Conservation (phyloP, 2,888 invertebrate species). For the Leucoptera coffeella region DNA sequence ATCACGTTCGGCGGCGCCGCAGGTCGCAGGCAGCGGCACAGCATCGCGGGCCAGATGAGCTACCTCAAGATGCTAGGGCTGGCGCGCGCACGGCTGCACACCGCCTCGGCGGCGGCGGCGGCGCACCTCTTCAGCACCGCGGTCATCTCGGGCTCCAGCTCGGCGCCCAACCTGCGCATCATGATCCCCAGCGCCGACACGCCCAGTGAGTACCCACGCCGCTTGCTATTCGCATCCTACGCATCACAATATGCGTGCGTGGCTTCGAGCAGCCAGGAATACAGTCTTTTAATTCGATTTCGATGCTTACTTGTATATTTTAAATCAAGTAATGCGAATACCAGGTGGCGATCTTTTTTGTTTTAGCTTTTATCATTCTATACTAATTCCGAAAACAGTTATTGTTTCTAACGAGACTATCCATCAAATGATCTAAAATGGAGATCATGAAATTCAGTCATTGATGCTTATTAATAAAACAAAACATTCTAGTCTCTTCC, state of each 20-base stretch:
- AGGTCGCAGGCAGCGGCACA: slow-evolving; percentile 88
- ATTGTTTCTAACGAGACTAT: no score
- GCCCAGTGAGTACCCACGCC: slow-evolving; percentile 59
- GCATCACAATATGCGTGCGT: slow-evolving; percentile 79
- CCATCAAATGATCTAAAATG: no score
- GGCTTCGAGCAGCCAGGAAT: slow-evolving; percentile 68
- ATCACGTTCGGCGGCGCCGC: slow-evolving; percentile 42
- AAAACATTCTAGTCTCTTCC: no score
- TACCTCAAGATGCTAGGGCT: slow-evolving; percentile 87
- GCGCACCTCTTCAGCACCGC: slow-evolving; percentile 93
- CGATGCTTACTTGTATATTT: no score
- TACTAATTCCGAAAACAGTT: no score
- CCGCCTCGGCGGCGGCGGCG: slow-evolving; percentile 30
- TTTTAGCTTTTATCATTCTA: no score
- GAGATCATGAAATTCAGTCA: no score
- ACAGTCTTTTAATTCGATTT: no score
- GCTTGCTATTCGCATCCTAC: slow-evolving; percentile 80
- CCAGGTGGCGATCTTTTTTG: no score
- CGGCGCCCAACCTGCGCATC: slow-evolving; percentile 84
- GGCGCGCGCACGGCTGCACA: slow-evolving; percentile 42
- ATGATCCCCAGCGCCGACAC: slow-evolving; percentile 75
- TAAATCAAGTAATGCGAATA: no score
- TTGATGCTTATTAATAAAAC: no score
- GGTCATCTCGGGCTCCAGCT: slow-evolving; percentile 91
- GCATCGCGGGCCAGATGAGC: slow-evolving; percentile 93